Conservation (phyloP, 2,888 invertebrate genomes). For the Nemapogon koenigi region DNA sequence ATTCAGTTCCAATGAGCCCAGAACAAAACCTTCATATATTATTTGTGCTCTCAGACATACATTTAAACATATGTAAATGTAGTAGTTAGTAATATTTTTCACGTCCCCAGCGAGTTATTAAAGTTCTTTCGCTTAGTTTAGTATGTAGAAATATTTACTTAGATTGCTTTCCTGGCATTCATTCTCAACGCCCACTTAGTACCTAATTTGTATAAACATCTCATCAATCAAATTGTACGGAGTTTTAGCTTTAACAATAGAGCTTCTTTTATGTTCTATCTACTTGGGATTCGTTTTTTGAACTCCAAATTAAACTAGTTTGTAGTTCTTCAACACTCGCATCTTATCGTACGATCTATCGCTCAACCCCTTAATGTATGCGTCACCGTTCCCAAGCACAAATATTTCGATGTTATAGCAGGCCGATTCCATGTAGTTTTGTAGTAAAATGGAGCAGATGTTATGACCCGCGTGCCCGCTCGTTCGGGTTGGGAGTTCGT, state of each 20-base stretch:
- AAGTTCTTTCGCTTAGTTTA: too few relatives aligned
- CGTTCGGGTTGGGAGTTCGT: constrained; percentile 21
- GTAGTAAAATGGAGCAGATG: constrained; percentile 15
- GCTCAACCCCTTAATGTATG: constrained; percentile 54
- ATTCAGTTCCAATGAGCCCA: constrained; percentile 5
- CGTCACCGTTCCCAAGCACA: constrained; percentile 37
- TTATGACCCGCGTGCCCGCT: constrained; percentile 8
- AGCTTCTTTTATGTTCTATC: constrained; percentile 48
- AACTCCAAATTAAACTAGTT: constrained; percentile 48
- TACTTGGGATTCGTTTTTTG: constrained; percentile 44
- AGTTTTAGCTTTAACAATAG: constrained; percentile 55
- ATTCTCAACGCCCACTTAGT: too few relatives aligned
- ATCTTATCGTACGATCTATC: constrained; percentile 52
- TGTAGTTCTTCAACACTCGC: constrained; percentile 42
- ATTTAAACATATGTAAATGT: constrained; percentile 2
- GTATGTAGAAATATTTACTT: too few relatives aligned
- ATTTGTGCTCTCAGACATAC: background rate
- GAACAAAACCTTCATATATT: constrained; percentile 5
- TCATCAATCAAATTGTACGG: constrained; percentile 40
- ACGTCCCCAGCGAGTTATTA: background rate
- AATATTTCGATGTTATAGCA: constrained; percentile 29
- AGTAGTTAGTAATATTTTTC: constrained; percentile 1
- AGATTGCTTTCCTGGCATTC: too few relatives aligned
- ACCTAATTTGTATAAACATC: constrained; percentile 1
- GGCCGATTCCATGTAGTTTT: constrained; percentile 17